Conservation (phyloP, 2,113 vertebrate species). For the Phyllostomus discolor region DNA sequence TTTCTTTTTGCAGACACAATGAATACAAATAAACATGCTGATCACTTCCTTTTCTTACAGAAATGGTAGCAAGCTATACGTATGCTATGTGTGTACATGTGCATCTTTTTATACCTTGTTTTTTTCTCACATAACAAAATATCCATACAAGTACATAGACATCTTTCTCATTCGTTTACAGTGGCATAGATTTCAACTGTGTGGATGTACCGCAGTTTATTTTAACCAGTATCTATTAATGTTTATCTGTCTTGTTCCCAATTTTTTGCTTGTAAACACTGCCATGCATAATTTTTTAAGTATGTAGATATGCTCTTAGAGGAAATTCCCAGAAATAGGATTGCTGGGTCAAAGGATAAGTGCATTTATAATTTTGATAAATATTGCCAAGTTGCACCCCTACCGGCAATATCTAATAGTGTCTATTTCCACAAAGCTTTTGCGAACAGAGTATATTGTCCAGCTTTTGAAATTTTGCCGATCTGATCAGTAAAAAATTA, state of each 20-base stretch:
- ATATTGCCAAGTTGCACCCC: not conserved
- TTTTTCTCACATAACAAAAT: not conserved
- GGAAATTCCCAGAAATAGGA: conserved; percentile 35
- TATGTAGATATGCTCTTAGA: not conserved
- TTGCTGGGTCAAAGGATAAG: not conserved
- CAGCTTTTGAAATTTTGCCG: not conserved
- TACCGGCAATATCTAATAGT: not conserved
- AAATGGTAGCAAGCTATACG: not conserved
- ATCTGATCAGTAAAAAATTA: not conserved
- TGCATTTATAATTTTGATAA: not conserved
- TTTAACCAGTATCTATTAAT: not conserved
- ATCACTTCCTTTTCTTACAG: not conserved
- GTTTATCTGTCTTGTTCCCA: not conserved
- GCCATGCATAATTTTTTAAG: not conserved
- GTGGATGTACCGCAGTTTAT: not conserved
- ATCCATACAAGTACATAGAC: not conserved
- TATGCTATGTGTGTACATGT: not conserved
- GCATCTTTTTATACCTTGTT: not conserved
- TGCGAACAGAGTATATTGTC: not conserved
- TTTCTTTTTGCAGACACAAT: not conserved
- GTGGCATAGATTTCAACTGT: not conserved
- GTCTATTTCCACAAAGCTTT: not conserved
- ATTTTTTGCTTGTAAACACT: not conserved
- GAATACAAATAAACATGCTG: not conserved
- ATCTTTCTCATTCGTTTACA: not conserved